Base-by-base conservation (phyloP, 2,797 vertebrate genomes). In the Ctenosaura bakeri region DNA sequence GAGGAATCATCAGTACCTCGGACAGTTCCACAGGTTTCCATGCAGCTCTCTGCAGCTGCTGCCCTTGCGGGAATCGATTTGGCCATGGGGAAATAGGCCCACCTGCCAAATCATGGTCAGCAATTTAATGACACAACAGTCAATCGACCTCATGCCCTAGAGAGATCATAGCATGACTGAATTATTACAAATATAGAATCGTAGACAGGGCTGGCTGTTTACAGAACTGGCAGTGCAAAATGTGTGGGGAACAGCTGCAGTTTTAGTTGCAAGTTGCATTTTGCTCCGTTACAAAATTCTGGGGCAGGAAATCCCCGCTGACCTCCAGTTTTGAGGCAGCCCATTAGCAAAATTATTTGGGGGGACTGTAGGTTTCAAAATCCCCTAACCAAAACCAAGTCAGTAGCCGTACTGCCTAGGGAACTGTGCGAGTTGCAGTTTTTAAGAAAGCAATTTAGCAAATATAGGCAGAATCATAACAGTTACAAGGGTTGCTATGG, bases 161-260 rank as follows among this genome's bases (percentile, higher is more conserved):
- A 46, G 6, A 66, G 62, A 32, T 29, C 62, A 32, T 69, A 13
- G 2, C 32, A 32, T 32, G 29, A 69, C 66, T 66, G 38, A 46
- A 83, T 66, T 46, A 83, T 29, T 46, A 83, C 38, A 83, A 83
- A 64, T 83, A 83, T 29, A 46, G 29, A 38, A 66, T 83, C 59
- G 6, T 66, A 8, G 14, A 16, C n/a, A 46, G 12, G 29, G 2
- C 7, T 66, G 20, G 16, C 42, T 66, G 42, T 83, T 64, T 83
- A 46, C 26, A 32, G 42, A 83, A 83, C 54, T 35, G 20, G 79
- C 52, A 56, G 52, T 20, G 3, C 5, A 42, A 46, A 24, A 66
- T 69, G 52, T 38, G 42, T 32, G 62, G 62, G 29, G 1, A 42
- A 29, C 24, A 83, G 24, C 82, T 64, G n/a, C 42, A 83, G 38